A percentile compares a stretch with the other conserved stretches of the same genome.
These are phyloP conservation scores for Riparia riparia DNA, from an alignment of 2,113 vertebrate genomes.

Conservation along the genomic window DNA sequence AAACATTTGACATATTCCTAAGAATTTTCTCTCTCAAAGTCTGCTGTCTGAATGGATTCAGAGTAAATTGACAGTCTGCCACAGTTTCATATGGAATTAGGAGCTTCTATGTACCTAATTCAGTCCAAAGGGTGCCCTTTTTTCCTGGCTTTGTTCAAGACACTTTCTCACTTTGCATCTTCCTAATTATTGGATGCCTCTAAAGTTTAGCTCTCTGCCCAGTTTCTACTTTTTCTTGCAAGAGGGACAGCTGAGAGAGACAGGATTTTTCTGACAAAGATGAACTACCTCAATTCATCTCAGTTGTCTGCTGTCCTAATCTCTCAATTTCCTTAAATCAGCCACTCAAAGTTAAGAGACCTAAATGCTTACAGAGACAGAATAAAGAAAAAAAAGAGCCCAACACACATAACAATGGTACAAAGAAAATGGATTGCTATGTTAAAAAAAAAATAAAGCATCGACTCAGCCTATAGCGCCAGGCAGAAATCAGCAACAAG, in stretches of 20 bases:
- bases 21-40: neutral
- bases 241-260: neutral
- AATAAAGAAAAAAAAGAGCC: neutral
- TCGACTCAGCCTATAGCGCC: neutral
- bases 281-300: constrained; percentile 32
- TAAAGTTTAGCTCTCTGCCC: neutral
- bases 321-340: constrained; percentile 44
- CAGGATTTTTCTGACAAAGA: constrained; percentile 17
- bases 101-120: neutral
- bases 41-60: neutral
- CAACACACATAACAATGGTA: neutral
- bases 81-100: neutral
- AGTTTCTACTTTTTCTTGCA: neutral
- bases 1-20: neutral
- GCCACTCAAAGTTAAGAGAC: neutral
- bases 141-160: neutral
- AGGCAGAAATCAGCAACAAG: neutral
- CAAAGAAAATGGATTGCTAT: neutral
- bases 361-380: neutral
- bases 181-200: neutral
- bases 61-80: neutral
- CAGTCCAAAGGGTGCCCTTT: neutral
- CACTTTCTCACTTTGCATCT: neutral
- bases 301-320: neutral
- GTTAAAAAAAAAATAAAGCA: neutral